Evolutionary conservation across 2,113 vertebrate species (phyloP), one percentile per base, ranked within the genome.

Genomic region (Hyla sarda): DNA sequence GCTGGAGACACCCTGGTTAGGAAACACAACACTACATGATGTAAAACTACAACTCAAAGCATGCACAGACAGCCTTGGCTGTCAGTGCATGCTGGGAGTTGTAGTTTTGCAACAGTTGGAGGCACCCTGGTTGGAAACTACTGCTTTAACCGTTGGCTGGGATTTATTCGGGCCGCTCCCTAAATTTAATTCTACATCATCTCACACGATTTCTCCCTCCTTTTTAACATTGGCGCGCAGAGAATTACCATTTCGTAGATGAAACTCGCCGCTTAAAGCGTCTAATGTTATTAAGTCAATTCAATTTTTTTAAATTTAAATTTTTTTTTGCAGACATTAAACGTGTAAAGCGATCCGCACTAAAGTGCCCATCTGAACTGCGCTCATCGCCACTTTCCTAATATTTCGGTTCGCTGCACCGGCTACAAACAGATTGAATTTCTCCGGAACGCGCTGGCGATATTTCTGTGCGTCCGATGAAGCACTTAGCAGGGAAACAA

Each of bases 401-500:
- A 76, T 76, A 32, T 48, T 56, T 52, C 81, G 32, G n/a, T 34
- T 52, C 28, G 52, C 45, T 62, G 82, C 72, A 67, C 28, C 52
- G 3, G 62, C 73, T 52, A 37, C 73, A 28, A 85, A 47, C 73
- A 41, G 48, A 79, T 86, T 71, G 16, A 56, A 32, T 86, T 86
- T 28, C 82, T 12, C n/a, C 71, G 34, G 28, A 9, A 54, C 67
- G 47, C 47, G 25, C 12, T 54, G 19, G 25, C 47, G 47, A 50
- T 69, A 71, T 50, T 47, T 47, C 41, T 50, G 25, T 72, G n/a
- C 50, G 58, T 74, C 82, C 30, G 47, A 86, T 72, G 25, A 80
- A 37, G 74, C 76, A 79, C 84, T 85, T 67, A 77, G 76, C 47
- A 10, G 56, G 45, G 73, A 52, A 58, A 72, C 62, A 80, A 79